Evolutionary conservation across 2,888 invertebrate genomes (phyloP), one percentile per base, ranked within the genome.

Genomic region (Andricus curvator): DNA sequence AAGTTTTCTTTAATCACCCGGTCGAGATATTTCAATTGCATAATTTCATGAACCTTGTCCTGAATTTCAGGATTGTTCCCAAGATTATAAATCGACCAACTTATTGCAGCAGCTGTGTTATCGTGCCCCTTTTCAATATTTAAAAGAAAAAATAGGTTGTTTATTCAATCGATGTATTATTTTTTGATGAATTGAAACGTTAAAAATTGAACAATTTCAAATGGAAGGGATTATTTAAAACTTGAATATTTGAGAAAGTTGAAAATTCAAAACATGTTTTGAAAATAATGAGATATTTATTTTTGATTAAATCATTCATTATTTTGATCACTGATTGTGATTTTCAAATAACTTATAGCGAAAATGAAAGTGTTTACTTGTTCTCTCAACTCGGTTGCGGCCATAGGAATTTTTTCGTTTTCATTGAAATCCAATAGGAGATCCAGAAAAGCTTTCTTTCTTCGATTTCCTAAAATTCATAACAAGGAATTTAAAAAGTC

Each of bases 331-430:
- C 37, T 37, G 60, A 78, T 82, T 44, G 8, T 37, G 8, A 37
- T 37, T 37, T 37, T 37, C 37, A 37, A 25, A 33, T 51, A 70
- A 88, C 89, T 91, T 89, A 95, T 95, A 90, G 95, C 96, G 90
- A 96, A 96, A 95, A 96, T 95, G 85, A 96, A 96, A 0, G 96
- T 96, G 85, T 96, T 95, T 0, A 96, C 95, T 93, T 96, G 95
- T 88, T 96, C 95, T 77, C 95, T 93, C 74, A 96, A 94, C 82
- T 94, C 94, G 37, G 94, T 89, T 83, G 95, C 94, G 13, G 94
- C 94, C 67, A 96, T 91, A 5, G 93, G 94, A 82, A 94, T 90
- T 1, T 95, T 95, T 84, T 95, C 94, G 11, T 94, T 93, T 85
- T 94, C 94, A 65, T 88, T 88, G 4, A 95, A 93, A 68, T 95